These are phyloP conservation scores for Tamandua tetradactyla DNA, from an alignment of 2,797 vertebrate genomes.

Conservation along the genomic window DNA sequence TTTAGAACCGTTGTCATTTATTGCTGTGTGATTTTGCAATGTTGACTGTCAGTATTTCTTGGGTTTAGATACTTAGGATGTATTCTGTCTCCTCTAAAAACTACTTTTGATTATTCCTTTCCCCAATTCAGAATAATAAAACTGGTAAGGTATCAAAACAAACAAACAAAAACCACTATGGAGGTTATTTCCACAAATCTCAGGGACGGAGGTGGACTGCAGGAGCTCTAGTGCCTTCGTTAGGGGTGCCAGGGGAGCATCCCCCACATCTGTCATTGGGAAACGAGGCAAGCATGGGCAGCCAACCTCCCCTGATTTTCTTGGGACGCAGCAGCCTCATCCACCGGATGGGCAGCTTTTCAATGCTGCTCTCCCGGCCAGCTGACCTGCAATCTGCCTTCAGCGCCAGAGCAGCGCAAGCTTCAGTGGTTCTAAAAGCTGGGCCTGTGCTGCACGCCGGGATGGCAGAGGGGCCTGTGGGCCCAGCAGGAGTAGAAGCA, in stretches of 20 bases:
- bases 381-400: rapidly evolving
- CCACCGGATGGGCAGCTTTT: rapidly evolving
- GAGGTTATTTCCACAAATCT: neutral
- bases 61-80: too few species aligned
- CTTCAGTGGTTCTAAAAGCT: rapidly evolving
- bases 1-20: too few species aligned
- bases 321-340: neutral
- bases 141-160: too few species aligned
- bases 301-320: neutral
- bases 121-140: too few species aligned
- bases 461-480: neutral
- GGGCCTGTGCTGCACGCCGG: rapidly evolving
- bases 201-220: neutral
- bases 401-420: neutral
- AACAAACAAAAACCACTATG: neutral
- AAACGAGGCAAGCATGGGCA: neutral
- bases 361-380: neutral
- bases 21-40: too few species aligned
- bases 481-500: neutral
- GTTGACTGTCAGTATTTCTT: too few species aligned
- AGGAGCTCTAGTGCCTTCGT: neutral
- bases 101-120: too few species aligned
- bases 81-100: too few species aligned
- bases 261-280: neutral
- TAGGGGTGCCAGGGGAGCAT: neutral